phyloP scores from a whole-genome alignment of 2,888 invertebrate genomes.

The Punctoribates punctum region DNA sequence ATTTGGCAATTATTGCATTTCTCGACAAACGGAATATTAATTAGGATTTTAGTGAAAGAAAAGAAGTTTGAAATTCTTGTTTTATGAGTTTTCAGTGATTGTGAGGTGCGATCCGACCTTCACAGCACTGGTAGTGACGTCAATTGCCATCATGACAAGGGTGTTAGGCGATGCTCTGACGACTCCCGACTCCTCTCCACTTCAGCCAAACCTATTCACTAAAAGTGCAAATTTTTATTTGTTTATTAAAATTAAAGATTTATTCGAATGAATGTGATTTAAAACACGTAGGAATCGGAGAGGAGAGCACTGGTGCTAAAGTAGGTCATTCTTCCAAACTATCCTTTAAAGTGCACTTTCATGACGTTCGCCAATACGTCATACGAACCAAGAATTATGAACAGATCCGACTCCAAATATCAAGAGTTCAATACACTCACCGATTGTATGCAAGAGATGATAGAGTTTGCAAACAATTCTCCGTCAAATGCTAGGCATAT shows the following conservation, averaged over 20 bases:
- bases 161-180: too few relatives aligned
- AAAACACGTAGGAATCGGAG: background rate
- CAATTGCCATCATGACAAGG: too few relatives aligned
- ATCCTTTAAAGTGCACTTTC: constrained; percentile 27
- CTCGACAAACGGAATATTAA: background rate
- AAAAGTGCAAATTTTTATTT: too few relatives aligned
- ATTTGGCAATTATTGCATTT: background rate
- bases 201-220: too few relatives aligned
- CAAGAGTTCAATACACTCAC: constrained; percentile 32
- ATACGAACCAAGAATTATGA: constrained; percentile 1
- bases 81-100: background rate
- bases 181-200: too few relatives aligned
- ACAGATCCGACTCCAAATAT: constrained; percentile 29
- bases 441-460: constrained; percentile 18
- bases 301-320: background rate
- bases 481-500: background rate
- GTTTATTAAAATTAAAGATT: too few relatives aligned
- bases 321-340: constrained; percentile 30
- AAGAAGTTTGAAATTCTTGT: too few relatives aligned
- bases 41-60: background rate
- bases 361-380: constrained; percentile 28
- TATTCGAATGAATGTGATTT: background rate
- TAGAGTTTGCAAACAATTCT: constrained; percentile 1
- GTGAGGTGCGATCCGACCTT: background rate
- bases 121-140: too few relatives aligned